Base-by-base conservation (phyloP, 2,797 vertebrate genomes). In the Peromyscus nudipes region DNA sequence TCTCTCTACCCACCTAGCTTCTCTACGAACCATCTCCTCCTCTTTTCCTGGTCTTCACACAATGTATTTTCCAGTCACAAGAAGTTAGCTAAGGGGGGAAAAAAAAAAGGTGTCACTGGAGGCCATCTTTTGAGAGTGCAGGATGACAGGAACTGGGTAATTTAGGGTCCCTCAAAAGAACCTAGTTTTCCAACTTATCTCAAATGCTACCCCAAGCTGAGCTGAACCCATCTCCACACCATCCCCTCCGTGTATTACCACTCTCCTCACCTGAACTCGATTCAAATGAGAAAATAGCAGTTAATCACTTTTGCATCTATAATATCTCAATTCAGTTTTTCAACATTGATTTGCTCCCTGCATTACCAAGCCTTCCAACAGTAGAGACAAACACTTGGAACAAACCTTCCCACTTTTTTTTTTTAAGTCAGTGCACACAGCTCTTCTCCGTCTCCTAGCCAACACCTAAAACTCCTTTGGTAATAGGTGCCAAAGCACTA, bases 41-140 rank as follows among this genome's bases (percentile, higher is more conserved):
- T 92, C 65, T 79, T 83, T 37, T 52, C 85, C 94, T 92, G 93
- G 29, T 90, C 94, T 75, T 96, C 89, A 81, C 55, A 87, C 57
- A 67, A 60, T 79, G 81, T 93, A 76, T 92, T 97, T 95, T 94
- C 96, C 80, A 94, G 89, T 29, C 95, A 90, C 75, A 96, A 86
- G 84, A 93, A 83, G 77, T 83, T 12, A 0, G 49, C 89, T 89
- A 84, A 13, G 52, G 13, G 52, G 52, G 13, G 79, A 86, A 87
- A 94, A 94, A 34, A 94, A 92, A 77, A 85, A 86, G 40, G 2
- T n/a, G 71, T 93, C 75, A 49, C 65, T 40, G n/a, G 71, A 96
- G 83, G 71, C 75, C 16, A n/a, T n/a, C 89, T 96, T 93, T 91
- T 94, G 69, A 34, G 89, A 91, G 92, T 27, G 75, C 46, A 46